Evolutionary conservation across 2,888 invertebrate species (phyloP), one percentile per base, ranked within the genome.

Genomic region (Vannuccia rotundouncinata): DNA sequence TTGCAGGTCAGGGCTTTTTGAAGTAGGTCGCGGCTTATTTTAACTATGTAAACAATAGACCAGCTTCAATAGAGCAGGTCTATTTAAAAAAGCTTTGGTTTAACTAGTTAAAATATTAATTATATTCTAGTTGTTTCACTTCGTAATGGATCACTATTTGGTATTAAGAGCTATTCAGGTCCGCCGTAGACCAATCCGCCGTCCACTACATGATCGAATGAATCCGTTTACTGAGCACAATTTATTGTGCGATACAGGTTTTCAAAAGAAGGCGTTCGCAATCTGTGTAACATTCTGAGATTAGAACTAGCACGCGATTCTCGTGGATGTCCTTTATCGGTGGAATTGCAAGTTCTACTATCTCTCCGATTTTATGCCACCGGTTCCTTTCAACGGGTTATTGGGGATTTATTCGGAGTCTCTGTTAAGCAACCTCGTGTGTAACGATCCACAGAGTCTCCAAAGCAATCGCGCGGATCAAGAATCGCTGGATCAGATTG

Each of bases 311-410:
- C 22, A 5, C 22, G 66, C 66, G 66, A 66, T 66, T 66, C 66
- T 66, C 45, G 45, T 45, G 45, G 17, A 66, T 66, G 10, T 66
- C 25, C 10, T 66, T 66, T 66, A 66, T 66, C 66, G 66, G 66
- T 66, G 66, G 66, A 66, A 66, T 66, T n/a, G 66, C 66, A 66
- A 66, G 66, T 66, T 66, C 66, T 66, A 17, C 25, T 66, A 66
- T 66, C 66, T 22, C 66, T 66, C 66, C 66, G 66, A 66, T n/a
- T 66, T 66, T 66, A 66, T 66, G 66, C 66, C 66, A 22, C 66
- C 10, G 66, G 66, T 66, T 66, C 66, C 25, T 66, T 5, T 66
- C 22, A 66, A 66, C 5, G 66, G 25, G 66, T 66, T 22, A 66
- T 66, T n/a, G 66, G 25, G 13, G 66, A 66, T 66, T 66, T 66